A percentile compares a stretch with the other conserved stretches of the same genome.
These are phyloP conservation scores for Dromococcyx pavoninus DNA, from an alignment of 2,797 vertebrate species.

Conservation along the genomic window DNA sequence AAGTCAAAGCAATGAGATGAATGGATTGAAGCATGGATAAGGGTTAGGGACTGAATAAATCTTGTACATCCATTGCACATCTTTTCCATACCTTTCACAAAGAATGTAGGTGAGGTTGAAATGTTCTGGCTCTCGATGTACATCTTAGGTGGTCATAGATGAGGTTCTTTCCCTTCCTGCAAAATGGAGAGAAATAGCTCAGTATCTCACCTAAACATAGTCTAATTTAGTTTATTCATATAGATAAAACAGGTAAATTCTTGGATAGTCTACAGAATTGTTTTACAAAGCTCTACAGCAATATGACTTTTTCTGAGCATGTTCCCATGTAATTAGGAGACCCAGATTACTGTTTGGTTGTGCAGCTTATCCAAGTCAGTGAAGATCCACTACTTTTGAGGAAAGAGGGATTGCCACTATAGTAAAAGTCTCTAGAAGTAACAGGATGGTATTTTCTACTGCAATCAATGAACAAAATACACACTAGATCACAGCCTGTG, in stretches of 20 bases:
- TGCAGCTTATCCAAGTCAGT: neutral
- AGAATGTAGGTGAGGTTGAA: neutral
- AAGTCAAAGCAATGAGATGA: conserved; percentile 12
- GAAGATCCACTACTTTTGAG: neutral
- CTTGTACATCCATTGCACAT: neutral
- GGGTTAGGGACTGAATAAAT: conserved; percentile 10
- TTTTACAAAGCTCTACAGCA: neutral
- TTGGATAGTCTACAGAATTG: neutral
- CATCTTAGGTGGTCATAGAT: neutral
- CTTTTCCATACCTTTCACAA: neutral
- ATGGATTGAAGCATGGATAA: neutral
- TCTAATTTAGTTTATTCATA: neutral
- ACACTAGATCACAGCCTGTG: neutral
- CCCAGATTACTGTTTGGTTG: neutral
- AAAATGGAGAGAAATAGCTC: neutral
- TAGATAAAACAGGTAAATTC: neutral
- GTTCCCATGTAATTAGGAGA: neutral
- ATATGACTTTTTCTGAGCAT: neutral
- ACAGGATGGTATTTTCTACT: neutral
- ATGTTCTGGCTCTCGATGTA: neutral
- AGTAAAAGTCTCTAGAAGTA: neutral
- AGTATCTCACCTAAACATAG: neutral
- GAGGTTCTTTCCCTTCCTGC: neutral
- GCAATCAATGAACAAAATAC: neutral
- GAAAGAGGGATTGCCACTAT: neutral